Evolutionary conservation across 2,888 invertebrate species (phyloP), one percentile per base, ranked within the genome.

Genomic region (Eupithecia vulgata): DNA sequence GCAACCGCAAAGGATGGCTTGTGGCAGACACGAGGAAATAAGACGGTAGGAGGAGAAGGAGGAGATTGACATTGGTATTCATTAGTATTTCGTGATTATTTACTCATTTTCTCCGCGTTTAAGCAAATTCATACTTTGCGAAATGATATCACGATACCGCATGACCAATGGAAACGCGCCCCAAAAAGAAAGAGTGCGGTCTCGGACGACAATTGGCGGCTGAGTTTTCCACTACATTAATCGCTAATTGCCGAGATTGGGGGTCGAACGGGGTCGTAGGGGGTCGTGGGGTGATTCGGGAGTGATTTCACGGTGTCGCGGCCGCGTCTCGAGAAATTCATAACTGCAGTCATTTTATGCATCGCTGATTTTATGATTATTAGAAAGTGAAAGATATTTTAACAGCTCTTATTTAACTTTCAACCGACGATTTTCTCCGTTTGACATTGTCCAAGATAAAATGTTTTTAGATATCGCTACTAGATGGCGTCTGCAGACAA

Each of bases 271-370:
- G 77, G 73, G 71, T 75, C 72, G 35, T 8, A 34, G 75, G 69
- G 35, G 69, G n/a, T 62, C 15, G 45, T 34, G 70, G 73, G 72
- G 76, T 74, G 66, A 57, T 68, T 48, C 67, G 70, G 67, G 68
- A 21, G 65, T 69, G 52, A 77, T 75, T 77, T 78, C 78, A 76
- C 76, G 72, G 70, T 59, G 67, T 64, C 74, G 69, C 68, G 76
- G 45, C 69, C 78, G 79, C 76, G 75, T 78, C 82, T 79, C 73
- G 74, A 79, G 71, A 72, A 72, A 73, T 76, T 77, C 71, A 74
- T 76, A 82, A 84, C 82, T 78, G 76, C 71, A 68, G 75, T 80
- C 75, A 82, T 84, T 84, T 78, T 78, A 78, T 77, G 82, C 81
- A 70, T 68, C 75, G 75, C 37, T 72, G 68, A 70, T 75, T 72